Evolutionary conservation across 1,140 invertebrate genomes (phyloP).

Genomic region (Caerostris extrusa): DNA sequence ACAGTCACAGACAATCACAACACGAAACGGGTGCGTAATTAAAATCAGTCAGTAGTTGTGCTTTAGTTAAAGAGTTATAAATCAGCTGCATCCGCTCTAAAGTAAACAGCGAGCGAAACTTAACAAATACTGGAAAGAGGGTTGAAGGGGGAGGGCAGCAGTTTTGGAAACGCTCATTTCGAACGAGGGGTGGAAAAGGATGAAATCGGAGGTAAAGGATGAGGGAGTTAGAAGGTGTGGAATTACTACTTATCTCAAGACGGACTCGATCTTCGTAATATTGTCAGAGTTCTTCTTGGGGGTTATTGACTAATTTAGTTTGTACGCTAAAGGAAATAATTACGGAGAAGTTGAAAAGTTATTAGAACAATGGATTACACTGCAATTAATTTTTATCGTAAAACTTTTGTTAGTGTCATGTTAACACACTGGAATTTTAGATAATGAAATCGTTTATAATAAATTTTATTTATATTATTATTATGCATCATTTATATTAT

Average conservation of each 20-base stretch:
- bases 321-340: too few species aligned
- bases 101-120: conserved; percentile 15
- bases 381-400: too few species aligned
- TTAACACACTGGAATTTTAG: too few species aligned
- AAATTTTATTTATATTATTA: too few species aligned
- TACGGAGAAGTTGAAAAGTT: too few species aligned
- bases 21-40: conserved; percentile 44
- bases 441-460: too few species aligned
- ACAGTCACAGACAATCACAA: conserved; percentile 16
- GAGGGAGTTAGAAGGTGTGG: conserved; percentile 36
- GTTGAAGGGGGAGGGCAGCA: background rate
- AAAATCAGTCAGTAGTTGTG: conserved; percentile 53
- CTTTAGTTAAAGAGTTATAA: conserved; percentile 37
- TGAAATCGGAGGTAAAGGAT: conserved; percentile 12
- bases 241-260: conserved; percentile 49
- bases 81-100: conserved; percentile 19
- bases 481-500: too few species aligned
- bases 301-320: background rate
- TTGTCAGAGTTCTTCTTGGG: conserved; percentile 32
- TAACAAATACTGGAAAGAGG: background rate
- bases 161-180: conserved; percentile 44
- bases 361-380: too few species aligned
- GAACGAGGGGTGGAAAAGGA: background rate
- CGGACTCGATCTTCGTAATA: conserved; percentile 41
- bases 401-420: too few species aligned